Conservation (phyloP, 2,888 invertebrate species). For the Eupithecia exiguata region DNA sequence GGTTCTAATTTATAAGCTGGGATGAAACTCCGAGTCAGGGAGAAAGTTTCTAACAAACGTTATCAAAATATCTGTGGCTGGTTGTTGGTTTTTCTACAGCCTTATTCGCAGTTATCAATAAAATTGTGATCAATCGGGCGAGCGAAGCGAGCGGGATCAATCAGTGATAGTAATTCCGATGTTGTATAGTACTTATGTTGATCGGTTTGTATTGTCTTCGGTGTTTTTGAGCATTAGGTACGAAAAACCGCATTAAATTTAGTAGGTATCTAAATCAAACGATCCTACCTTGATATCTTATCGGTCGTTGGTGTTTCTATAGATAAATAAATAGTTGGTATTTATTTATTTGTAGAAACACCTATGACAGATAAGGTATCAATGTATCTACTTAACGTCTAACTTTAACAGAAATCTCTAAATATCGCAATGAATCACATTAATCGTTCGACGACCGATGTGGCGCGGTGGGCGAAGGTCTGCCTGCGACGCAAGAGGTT, state of each 20-base stretch:
- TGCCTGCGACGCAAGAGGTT: no score
- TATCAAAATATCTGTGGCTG: conserved; percentile 51
- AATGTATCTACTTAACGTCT: no score
- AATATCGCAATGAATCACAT: no score
- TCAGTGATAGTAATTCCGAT: neutral
- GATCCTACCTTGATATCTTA: no score
- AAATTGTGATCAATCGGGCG: neutral
- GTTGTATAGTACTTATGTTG: neutral
- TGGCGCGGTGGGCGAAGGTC: no score
- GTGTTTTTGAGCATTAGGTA: neutral
- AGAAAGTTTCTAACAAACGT: conserved; percentile 55
- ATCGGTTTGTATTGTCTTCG: neutral
- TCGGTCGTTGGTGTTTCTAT: neutral
- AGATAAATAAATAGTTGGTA: neutral
- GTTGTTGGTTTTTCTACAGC: conserved; percentile 52
- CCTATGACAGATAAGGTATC: neutral
- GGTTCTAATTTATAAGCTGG: conserved; percentile 68
- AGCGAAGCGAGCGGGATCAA: neutral
- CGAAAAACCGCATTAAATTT: no score
- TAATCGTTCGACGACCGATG: no score
- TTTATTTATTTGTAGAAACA: neutral
- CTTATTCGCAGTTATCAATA: neutral
- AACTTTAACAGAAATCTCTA: no score
- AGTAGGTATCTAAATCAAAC: no score
- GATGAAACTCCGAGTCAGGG: conserved; percentile 53